Percentiles rank a stretch among this genome's conserved stretches.
phyloP scores from a whole-genome alignment of 2,888 invertebrate species.

The Cantharis lateralis region DNA sequence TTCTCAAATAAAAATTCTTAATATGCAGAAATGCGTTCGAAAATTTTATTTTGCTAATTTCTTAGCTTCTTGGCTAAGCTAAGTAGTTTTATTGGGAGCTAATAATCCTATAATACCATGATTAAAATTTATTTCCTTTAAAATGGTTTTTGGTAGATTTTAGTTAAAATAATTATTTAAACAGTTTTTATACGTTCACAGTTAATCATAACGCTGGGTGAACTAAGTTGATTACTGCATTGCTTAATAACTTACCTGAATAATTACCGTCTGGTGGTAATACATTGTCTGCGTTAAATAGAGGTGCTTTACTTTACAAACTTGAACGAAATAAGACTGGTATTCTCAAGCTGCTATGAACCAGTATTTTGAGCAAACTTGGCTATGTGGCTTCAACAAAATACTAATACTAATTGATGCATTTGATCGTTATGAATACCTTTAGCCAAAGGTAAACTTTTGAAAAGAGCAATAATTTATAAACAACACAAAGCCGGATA shows the following conservation, averaged over 20 bases:
- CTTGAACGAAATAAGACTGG: not conserved
- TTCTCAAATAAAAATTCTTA: not conserved
- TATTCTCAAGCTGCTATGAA: not conserved
- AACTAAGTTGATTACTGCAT: not conserved
- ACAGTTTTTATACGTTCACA: not conserved
- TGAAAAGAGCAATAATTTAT: not conserved
- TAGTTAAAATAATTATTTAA: not conserved
- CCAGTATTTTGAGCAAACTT: not conserved
- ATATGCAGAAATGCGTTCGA: not conserved
- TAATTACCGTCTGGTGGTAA: not conserved
- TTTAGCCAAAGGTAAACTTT: not conserved
- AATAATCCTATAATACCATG: not conserved
- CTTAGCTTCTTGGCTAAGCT: not conserved
- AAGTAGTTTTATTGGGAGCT: not conserved
- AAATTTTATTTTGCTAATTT: not conserved
- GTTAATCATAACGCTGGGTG: not conserved
- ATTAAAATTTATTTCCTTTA: not conserved
- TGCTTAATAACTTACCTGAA: not conserved
- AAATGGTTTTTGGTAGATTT: not conserved
- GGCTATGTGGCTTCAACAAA: not conserved
- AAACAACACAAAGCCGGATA: not conserved
- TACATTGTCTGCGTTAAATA: not conserved
- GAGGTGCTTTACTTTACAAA: not conserved
- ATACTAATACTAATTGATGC: not conserved
- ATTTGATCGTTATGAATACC: not conserved